Evolutionary conservation across 2,888 invertebrate species (phyloP).

Genomic region (Cataglyphis cursor): DNA sequence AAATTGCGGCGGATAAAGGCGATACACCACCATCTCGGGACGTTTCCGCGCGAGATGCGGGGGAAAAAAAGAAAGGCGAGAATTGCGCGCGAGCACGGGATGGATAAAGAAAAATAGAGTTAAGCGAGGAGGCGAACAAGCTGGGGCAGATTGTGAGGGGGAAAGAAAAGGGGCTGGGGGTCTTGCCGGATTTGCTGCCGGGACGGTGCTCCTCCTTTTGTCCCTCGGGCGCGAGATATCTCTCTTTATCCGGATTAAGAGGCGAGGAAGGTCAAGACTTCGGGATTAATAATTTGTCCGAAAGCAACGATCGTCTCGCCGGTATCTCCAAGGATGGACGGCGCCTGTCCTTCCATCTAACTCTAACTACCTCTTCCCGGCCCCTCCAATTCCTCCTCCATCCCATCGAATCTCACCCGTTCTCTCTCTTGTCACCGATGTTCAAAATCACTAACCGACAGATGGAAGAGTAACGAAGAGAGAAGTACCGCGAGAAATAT

Average conservation of each 20-base stretch:
- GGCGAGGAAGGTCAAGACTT: slow-evolving; percentile 77
- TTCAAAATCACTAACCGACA: slow-evolving; percentile 60
- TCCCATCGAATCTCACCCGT: neutral
- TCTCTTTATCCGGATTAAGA: slow-evolving; percentile 81
- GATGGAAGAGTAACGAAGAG: slow-evolving; percentile 21
- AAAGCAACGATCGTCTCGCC: slow-evolving; percentile 70
- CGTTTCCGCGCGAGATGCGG: slow-evolving; percentile 43
- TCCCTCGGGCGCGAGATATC: slow-evolving; percentile 77
- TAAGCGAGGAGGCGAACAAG: slow-evolving; percentile 39
- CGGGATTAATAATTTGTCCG: slow-evolving; percentile 83
- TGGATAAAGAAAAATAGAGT: slow-evolving; percentile 42
- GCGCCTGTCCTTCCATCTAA: slow-evolving; percentile 68
- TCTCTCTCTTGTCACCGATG: slow-evolving; percentile 59
- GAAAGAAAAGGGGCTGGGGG: slow-evolving; percentile 26
- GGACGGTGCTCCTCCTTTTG: slow-evolving; percentile 74
- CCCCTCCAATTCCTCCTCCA: neutral
- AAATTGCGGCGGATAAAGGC: slow-evolving; percentile 65
- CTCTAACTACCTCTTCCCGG: neutral
- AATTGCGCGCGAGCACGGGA: neutral
- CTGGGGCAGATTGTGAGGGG: slow-evolving; percentile 11
- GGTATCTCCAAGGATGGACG: slow-evolving; percentile 63
- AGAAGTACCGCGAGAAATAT: slow-evolving; percentile 60
- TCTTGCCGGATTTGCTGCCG: slow-evolving; percentile 53
- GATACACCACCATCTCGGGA: slow-evolving; percentile 59
- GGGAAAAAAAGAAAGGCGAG: slow-evolving; percentile 17